These are phyloP conservation scores for Tribolium freemani DNA, from an alignment of 2,888 invertebrate genomes.

Conservation along the genomic window DNA sequence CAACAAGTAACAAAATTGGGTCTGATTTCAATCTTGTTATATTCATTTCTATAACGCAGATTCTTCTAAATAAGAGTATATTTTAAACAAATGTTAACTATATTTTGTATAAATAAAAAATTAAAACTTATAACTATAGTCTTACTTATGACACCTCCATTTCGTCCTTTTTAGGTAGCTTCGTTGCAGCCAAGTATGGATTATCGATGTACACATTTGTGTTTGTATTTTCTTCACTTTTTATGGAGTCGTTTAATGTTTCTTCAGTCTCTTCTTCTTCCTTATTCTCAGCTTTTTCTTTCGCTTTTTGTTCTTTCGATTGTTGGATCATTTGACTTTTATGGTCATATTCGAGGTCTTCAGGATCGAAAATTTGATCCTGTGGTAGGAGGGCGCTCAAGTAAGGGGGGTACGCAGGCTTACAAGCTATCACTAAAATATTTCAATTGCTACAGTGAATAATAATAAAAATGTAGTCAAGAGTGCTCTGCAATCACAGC, in stretches of 20 bases:
- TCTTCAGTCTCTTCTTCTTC: conserved; percentile 47
- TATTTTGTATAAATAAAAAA: neutral
- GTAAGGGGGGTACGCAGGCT: conserved; percentile 85
- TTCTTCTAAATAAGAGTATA: neutral
- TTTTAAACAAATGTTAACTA: conserved; percentile 21
- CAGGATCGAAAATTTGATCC: conserved; percentile 95
- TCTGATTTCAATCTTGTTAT: conserved; percentile 36
- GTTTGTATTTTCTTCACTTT: conserved; percentile 67
- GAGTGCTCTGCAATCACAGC: no score
- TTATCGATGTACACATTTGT: conserved; percentile 77
- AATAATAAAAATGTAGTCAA: no score
- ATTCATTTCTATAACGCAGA: conserved; percentile 28
- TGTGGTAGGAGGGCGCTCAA: conserved; percentile 89
- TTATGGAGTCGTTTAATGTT: conserved; percentile 50
- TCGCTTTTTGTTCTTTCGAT: conserved; percentile 57
- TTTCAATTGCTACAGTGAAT: no score
- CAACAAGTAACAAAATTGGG: conserved; percentile 32
- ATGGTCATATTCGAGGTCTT: conserved; percentile 83
- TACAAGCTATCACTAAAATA: conserved; percentile 86
- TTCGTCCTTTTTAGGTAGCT: conserved; percentile 62
- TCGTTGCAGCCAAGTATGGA: conserved; percentile 75
- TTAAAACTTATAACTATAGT: neutral
- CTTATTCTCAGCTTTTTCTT: conserved; percentile 56
- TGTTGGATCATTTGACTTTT: conserved; percentile 68
- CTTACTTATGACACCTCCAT: conserved; percentile 47